Conservation (phyloP, 2,888 invertebrate genomes). For the Erebia aethiops region DNA sequence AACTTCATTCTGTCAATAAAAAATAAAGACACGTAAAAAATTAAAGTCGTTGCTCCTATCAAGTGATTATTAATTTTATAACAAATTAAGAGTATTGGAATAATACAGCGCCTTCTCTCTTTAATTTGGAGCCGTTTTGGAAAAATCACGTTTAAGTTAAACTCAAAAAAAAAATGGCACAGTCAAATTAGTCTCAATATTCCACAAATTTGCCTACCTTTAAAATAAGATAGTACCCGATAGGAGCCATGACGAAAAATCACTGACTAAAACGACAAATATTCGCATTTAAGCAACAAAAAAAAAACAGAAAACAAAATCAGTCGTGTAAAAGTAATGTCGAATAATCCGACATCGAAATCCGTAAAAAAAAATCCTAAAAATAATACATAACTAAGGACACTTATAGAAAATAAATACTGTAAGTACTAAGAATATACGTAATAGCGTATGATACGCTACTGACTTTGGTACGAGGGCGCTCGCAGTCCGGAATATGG, state of each 20-base stretch:
- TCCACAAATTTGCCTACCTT: not conserved
- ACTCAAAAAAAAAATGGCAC: not conserved
- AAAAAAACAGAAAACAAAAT: constrained; percentile 16
- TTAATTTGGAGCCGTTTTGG: not conserved
- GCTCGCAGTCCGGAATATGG: constrained; percentile 68
- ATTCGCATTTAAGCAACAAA: constrained; percentile 11
- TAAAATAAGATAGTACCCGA: not conserved
- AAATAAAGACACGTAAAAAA: not conserved
- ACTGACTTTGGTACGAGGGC: constrained; percentile 72
- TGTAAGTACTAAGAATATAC: constrained; percentile 76
- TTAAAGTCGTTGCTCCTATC: not conserved
- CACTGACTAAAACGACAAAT: not conserved
- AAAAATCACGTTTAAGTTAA: not conserved
- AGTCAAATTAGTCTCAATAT: not conserved
- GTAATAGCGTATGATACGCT: constrained; percentile 37
- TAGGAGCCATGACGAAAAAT: constrained; percentile 7
- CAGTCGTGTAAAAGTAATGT: constrained; percentile 21
- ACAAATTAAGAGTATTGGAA: not conserved
- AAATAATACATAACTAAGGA: constrained; percentile 55
- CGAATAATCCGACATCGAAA: constrained; percentile 37
- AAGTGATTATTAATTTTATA: not conserved
- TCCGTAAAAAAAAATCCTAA: constrained; percentile 52
- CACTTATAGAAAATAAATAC: constrained; percentile 80
- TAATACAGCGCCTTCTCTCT: not conserved
- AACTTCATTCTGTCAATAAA: not conserved